Evolutionary conservation across 2,113 vertebrate species (phyloP), one percentile per base, ranked within the genome.

Genomic region (Zosterops pallidus): DNA sequence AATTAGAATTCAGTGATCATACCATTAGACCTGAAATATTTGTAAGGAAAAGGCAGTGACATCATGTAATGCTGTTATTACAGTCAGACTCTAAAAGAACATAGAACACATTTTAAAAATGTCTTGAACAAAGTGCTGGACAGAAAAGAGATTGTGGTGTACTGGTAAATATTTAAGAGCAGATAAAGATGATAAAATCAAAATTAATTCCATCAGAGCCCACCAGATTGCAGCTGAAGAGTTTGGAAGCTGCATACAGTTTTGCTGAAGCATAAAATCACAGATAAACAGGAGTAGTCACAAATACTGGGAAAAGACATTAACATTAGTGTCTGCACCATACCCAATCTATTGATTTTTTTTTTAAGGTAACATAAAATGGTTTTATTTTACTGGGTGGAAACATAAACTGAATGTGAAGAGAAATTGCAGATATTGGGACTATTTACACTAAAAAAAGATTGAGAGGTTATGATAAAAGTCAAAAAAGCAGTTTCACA

Each of bases 101-200:
- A 42, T 8, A 55, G n/a, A 94, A 72, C 22, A 67, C 91, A 74
- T 35, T 59, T n/a, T 37, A 1, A 2, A 35, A 53, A 85, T 47
- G 23, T 69, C 74, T 83, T 72, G 49, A 94, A 94, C 82, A 64
- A 68, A 84, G 13, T 64, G 71, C 82, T 71, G 82, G 56, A 92
- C 71, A 94, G 71, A 86, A 83, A 68, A 89, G 42, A 86, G 24
- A 70, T 80, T 77, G 24, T n/a, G 56, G 41, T 89, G 52, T 55
- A 62, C 44, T 64, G 26, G 68, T 86, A 96, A 90, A 90, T 86
- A 94, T 93, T 93, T 93, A 92, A 83, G 74, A 94, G 86, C 31
- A 93, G 75, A 83, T 87, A 81, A 89, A 83, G 72, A 86, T 52
- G 64, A 92, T 80, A 84, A 95, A 96, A 97, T 77, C 55, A 92